Evolutionary conservation across 1,140 invertebrate genomes (phyloP).

Genomic region (Aradophagus sp.): DNA sequence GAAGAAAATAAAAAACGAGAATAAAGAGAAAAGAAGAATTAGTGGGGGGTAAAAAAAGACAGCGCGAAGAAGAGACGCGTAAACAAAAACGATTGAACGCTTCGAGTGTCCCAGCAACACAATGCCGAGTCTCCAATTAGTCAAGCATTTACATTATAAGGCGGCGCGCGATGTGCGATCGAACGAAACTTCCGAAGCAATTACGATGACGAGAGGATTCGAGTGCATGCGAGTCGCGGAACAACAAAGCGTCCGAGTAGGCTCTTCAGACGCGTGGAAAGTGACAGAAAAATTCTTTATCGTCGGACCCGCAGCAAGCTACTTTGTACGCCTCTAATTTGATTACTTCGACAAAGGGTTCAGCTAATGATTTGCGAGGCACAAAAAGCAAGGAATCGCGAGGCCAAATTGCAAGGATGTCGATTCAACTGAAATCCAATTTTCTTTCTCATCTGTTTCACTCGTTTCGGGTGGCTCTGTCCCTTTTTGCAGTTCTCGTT

Average conservation of each 20-base stretch:
- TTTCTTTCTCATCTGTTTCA: too few relatives aligned
- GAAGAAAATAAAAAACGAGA: too few relatives aligned
- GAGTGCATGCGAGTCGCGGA: slow-evolving; percentile 41
- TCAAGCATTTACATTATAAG: slow-evolving; percentile 72
- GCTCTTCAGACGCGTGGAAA: slow-evolving; percentile 53
- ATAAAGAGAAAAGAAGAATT: too few relatives aligned
- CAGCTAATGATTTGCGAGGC: slow-evolving; percentile 24
- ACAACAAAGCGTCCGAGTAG: slow-evolving; percentile 45
- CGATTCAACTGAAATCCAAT: slow-evolving; percentile 1
- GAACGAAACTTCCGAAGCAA: slow-evolving; percentile 53
- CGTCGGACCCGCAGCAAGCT: slow-evolving; percentile 36
- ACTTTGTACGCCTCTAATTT: slow-evolving; percentile 48
- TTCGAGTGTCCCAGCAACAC: slow-evolving; percentile 60
- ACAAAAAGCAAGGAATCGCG: slow-evolving; percentile 34
- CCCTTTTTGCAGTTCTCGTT: not conserved
- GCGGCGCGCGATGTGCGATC: slow-evolving; percentile 46
- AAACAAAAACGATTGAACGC: slow-evolving; percentile 69
- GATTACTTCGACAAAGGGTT: slow-evolving; percentile 43
- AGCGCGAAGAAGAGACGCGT: slow-evolving; percentile 45
- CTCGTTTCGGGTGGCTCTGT: too few relatives aligned
- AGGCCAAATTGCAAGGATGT: slow-evolving; percentile 15
- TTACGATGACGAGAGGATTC: slow-evolving; percentile 44
- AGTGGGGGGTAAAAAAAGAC: too few relatives aligned
- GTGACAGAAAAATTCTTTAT: slow-evolving; percentile 51
- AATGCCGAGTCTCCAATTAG: slow-evolving; percentile 71